Evolutionary conservation across 2,113 vertebrate genomes (phyloP), one percentile per base, ranked within the genome.

Genomic region (Eidolon helvum): DNA sequence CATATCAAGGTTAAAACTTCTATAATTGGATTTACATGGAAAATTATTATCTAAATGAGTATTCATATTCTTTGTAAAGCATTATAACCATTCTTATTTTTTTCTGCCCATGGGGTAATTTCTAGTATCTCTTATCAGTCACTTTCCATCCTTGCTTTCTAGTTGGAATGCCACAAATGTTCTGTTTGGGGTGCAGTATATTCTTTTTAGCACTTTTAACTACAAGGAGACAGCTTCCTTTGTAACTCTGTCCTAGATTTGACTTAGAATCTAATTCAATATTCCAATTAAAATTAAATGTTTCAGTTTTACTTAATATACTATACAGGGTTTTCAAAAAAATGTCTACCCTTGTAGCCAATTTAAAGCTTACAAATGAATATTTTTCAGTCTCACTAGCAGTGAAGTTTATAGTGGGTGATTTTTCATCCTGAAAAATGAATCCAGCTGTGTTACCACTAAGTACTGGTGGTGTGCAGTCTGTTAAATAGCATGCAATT

Each of bases 281-380:
- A 97, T 94, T 97, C 85, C 94, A 96, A 97, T 96, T 97, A 97
- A 97, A 97, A 98, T 96, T 12, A 97, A 93, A 79, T 92, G 45
- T 87, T 97, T 97, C 82, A 63, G 10, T 95, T 92, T 90, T 97
- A 35, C 92, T 97, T 95, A 93, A 85, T 92, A 83, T 88, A 35
- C 61, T 53, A 69, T 22, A 96, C 28, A 96, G n/a, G n/a, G 33
- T 40, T 74, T 90, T 35, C 33, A 69, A 7, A 95, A 38, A 87
- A 78, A 48, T 89, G 79, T 90, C 95, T 96, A 95, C 7, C 9
- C 18, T 63, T 93, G 19, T 40, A 96, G 40, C 14, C 78, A 96
- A 77, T 97, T 96, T 96, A 96, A 48, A 94, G 11, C 26, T 94
- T 95, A 90, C 1, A 80, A 86, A 45, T 30, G 28, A 95, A 24